Evolutionary conservation across 2,888 invertebrate genomes (phyloP).

Genomic region (Arge pagana): DNA sequence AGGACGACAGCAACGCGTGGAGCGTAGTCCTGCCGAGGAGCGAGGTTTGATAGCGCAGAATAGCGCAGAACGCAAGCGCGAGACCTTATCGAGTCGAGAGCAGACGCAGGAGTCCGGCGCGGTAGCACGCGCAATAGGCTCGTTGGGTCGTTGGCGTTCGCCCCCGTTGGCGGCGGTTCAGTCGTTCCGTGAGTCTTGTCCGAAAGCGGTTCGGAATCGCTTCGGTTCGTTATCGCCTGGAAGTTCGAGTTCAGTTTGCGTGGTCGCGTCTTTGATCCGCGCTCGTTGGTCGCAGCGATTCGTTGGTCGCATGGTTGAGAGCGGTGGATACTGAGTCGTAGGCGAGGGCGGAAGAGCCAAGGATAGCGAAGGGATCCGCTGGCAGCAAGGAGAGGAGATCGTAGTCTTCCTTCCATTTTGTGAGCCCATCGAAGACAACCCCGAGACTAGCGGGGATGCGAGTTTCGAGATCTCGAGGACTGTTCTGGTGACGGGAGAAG

Average conservation of each 20-base stretch:
- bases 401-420: too few relatives aligned
- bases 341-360: background rate
- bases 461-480: background rate
- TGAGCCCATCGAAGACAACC: too few relatives aligned
- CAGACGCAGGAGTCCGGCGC: slow-evolving; percentile 10
- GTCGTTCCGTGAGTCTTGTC: slow-evolving; percentile 9
- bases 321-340: background rate
- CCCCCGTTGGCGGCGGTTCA: slow-evolving; percentile 2
- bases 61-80: slow-evolving; percentile 16
- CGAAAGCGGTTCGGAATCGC: slow-evolving; percentile 1
- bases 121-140: too few relatives aligned
- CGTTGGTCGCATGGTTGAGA: background rate
- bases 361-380: background rate
- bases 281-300: too few relatives aligned
- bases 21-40: background rate
- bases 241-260: background rate
- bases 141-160: too few relatives aligned
- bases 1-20: too few relatives aligned
- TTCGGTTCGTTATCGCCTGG: background rate
- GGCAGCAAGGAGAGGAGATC: background rate
- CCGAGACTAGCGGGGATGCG: too few relatives aligned
- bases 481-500: background rate
- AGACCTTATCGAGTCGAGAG: slow-evolving; percentile 18
- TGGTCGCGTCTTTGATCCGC: too few relatives aligned
- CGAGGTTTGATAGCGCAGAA: background rate